These are phyloP conservation scores for Drosophila busckii DNA, from an alignment of 1,140 invertebrate genomes.

Conservation along the genomic window DNA sequence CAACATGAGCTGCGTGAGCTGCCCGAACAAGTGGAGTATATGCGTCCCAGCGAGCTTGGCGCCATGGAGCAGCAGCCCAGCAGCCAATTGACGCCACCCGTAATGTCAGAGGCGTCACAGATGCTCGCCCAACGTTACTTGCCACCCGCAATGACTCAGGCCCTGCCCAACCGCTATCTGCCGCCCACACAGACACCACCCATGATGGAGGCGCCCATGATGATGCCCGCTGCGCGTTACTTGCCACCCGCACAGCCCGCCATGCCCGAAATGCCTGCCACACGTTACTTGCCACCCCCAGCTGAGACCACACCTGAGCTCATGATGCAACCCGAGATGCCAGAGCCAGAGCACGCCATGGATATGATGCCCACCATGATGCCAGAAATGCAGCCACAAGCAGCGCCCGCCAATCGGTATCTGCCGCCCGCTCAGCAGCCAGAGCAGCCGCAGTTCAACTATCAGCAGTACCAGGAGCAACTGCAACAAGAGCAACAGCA, in stretches of 20 bases:
- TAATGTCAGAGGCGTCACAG: conserved; percentile 21
- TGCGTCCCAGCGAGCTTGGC: conserved; percentile 35
- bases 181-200: conserved; percentile 26
- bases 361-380: conserved; percentile 22
- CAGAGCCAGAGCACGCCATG: conserved; percentile 24
- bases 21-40: conserved; percentile 68
- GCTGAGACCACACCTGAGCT: conserved; percentile 19
- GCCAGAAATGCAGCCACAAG: conserved; percentile 8
- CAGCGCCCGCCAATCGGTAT: conserved; percentile 37
- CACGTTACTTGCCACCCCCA: conserved; percentile 19
- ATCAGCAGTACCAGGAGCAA: conserved; percentile 65
- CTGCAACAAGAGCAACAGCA: conserved; percentile 19
- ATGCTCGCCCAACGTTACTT: conserved; percentile 42
- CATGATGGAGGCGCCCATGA: conserved; percentile 13
- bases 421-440: conserved; percentile 29
- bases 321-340: conserved; percentile 29
- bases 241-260: conserved; percentile 13
- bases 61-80: conserved; percentile 53
- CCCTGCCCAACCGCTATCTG: conserved; percentile 34
- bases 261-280: conserved; percentile 16
- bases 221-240: conserved; percentile 20
- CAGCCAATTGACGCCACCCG: conserved; percentile 51
- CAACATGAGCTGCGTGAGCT: conserved; percentile 63
- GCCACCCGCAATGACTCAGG: conserved; percentile 25
- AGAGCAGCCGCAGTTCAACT: conserved; percentile 44